Conservation (phyloP, 2,797 vertebrate species). For the Anas georgica region DNA sequence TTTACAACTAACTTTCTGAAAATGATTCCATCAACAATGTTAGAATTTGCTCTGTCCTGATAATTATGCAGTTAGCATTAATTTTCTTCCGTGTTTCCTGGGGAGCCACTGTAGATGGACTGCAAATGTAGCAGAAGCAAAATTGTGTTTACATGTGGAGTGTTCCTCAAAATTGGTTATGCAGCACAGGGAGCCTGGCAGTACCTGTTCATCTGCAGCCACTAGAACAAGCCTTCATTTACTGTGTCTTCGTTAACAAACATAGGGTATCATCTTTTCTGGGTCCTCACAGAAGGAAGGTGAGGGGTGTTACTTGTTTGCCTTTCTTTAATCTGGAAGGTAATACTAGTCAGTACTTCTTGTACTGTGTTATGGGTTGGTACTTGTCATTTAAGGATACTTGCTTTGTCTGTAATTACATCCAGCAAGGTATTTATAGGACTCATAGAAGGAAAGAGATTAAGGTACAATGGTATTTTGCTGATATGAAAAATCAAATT, state of each 20-base stretch:
- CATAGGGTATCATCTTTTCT: fast-evolving
- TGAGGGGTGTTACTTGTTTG: neutral
- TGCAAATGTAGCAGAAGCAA: neutral
- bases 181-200: neutral
- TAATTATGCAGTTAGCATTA: neutral
- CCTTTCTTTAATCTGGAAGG: neutral
- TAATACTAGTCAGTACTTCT: neutral
- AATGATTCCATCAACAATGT: neutral
- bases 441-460: neutral
- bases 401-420: neutral
- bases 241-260: neutral
- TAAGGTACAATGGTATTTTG: neutral
- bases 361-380: neutral
- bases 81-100: neutral
- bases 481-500: neutral
- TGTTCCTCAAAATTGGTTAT: neutral
- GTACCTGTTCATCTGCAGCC: neutral
- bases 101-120: neutral
- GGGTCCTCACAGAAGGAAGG: neutral
- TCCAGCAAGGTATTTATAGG: neutral
- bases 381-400: neutral
- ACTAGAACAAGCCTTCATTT: neutral
- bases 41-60: neutral
- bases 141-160: neutral
- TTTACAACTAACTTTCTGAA: neutral